Evolutionary conservation across 2,113 vertebrate species (phyloP), one percentile per base, ranked within the genome.

Genomic region (Motacilla tschutschensis): DNA sequence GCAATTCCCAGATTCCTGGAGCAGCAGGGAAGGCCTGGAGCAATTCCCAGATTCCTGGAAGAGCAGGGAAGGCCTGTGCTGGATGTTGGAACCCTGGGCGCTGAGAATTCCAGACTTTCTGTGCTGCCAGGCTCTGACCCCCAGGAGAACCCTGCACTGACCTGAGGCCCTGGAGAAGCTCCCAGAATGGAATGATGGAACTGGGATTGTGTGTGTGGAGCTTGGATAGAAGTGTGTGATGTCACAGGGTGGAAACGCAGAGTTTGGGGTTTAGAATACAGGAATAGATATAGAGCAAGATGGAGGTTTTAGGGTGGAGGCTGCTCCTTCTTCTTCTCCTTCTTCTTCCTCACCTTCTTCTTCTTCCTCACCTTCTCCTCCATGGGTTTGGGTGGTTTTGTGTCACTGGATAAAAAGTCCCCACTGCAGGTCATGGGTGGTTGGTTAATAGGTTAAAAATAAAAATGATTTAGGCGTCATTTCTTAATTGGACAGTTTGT

Each of bases 361-460:
- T 21, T 6, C 46, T 47, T 25, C 22, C 14, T 8, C 46, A 14
- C 4, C 47, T 48, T 16, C 47, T 48, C 14, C 5, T 33, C 21
- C n/a, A 22, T 22, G 53, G 9, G 14, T 33, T 55, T 33, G 21
- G 14, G 53, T 24, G 21, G 20, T 24, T 10, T 33, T 55, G 21
- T 33, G 53, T 16, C 16, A 24, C 33, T 24, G 14, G n/a, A 55
- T 24, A 55, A 55, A 55, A 55, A 33, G n/a, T 24, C n/a, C 14
- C 1, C 21, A 35, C 35, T 55, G n/a, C 1, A 0, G 21, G 9
- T 12, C 54, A 35, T 0, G 5, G 9, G 54, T 55, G 9, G 54
- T 55, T 55, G 14, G 14, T 35, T 10, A 35, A 16, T 55, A 2
- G 9, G 54, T 35, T 55, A 55, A 55, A 55, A 54, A 15, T 33